Evolutionary conservation across 2,797 vertebrate species (phyloP).

Genomic region (Paratrypauchen microcephalus): DNA sequence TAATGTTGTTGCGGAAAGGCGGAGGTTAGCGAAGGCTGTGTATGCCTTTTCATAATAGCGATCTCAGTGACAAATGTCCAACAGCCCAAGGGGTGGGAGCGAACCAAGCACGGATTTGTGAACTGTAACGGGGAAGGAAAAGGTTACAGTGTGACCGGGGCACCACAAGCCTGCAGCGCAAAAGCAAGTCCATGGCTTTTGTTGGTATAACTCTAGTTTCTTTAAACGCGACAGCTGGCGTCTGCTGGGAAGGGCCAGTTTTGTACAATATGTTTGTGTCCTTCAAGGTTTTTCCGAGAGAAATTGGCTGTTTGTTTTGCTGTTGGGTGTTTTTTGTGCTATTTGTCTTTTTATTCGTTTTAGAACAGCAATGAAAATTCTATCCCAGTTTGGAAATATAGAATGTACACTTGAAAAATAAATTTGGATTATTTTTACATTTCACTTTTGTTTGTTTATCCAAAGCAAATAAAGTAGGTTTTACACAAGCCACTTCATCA

Average conservation of each 20-base stretch:
- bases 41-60: slow-evolving; percentile 38
- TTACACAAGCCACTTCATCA: too few species aligned
- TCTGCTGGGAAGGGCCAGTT: slow-evolving; percentile 52
- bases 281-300: neutral
- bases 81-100: slow-evolving; percentile 41
- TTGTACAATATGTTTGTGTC: neutral
- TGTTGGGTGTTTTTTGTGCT: neutral
- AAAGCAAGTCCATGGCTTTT: slow-evolving; percentile 31
- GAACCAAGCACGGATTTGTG: slow-evolving; percentile 37
- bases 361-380: neutral
- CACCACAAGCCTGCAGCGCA: slow-evolving; percentile 48
- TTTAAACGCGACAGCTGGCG: slow-evolving; percentile 35
- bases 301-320: neutral
- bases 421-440: too few species aligned
- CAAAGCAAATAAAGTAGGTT: too few species aligned
- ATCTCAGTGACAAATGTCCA: slow-evolving; percentile 51
- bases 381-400: neutral
- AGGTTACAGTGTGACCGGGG: slow-evolving; percentile 65
- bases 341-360: neutral
- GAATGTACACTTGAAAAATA: neutral
- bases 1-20: slow-evolving; percentile 48
- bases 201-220: slow-evolving; percentile 48
- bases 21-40: slow-evolving; percentile 34
- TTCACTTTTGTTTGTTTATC: neutral
- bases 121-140: slow-evolving; percentile 52